phyloP scores from a whole-genome alignment of 2,113 vertebrate genomes.

The Heterotilapia buettikoferi region DNA sequence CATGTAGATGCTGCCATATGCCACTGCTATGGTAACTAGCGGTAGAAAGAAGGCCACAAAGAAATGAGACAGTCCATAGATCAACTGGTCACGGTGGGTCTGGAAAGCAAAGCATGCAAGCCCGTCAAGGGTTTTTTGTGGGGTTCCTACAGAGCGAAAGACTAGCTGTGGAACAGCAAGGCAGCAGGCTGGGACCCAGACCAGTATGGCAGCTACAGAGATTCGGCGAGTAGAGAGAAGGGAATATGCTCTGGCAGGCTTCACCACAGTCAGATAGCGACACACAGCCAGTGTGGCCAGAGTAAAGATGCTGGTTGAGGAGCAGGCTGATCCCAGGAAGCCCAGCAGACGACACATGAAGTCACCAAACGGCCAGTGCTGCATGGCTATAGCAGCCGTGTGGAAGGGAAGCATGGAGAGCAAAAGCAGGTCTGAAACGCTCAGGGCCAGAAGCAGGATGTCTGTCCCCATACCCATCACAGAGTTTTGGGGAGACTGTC shows the following conservation, averaged over 20 bases:
- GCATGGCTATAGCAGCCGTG: slow-evolving; percentile 53
- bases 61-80: slow-evolving; percentile 67
- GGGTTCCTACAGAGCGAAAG: slow-evolving; percentile 50
- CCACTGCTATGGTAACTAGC: slow-evolving; percentile 56
- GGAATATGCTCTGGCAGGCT: slow-evolving; percentile 51
- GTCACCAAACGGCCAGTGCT: slow-evolving; percentile 66
- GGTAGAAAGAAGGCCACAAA: slow-evolving; percentile 66
- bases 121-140: not conserved
- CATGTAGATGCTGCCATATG: slow-evolving; percentile 59
- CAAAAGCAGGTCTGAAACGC: slow-evolving; percentile 64
- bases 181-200: slow-evolving; percentile 65
- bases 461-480: slow-evolving; percentile 52
- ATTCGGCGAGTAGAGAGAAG: slow-evolving; percentile 41
- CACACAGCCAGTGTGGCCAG: slow-evolving; percentile 60
- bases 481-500: not conserved
- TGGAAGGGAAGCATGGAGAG: slow-evolving; percentile 70
- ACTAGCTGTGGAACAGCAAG: slow-evolving; percentile 66
- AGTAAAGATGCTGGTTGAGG: slow-evolving; percentile 66
- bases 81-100: slow-evolving; percentile 51
- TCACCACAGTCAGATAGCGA: slow-evolving; percentile 70
- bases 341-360: slow-evolving; percentile 64
- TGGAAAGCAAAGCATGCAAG: slow-evolving; percentile 66
- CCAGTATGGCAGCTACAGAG: not conserved
- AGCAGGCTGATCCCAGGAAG: slow-evolving; percentile 67
- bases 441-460: slow-evolving; percentile 67